phyloP scores from a whole-genome alignment of 2,797 vertebrate species.

The Kryptolebias ocellatus region DNA sequence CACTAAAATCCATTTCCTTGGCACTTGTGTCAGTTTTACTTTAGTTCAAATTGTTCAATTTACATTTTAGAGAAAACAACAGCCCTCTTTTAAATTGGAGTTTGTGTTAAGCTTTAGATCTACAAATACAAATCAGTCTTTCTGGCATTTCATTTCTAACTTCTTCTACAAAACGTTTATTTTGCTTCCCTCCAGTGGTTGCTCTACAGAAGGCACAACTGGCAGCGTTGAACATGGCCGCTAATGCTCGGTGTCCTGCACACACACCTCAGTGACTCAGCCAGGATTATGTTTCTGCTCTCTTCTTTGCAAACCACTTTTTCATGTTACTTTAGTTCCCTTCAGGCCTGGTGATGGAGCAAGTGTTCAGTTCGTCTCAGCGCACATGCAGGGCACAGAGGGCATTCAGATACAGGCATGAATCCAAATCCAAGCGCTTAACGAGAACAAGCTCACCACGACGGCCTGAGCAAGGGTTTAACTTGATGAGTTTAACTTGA shows the following conservation, averaged over 20 bases:
- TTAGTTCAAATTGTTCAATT: too few relatives aligned
- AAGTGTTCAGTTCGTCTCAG: too few relatives aligned
- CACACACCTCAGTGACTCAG: too few relatives aligned
- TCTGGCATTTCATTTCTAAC: neutral
- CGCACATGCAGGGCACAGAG: neutral
- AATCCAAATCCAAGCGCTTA: slow-evolving; percentile 3
- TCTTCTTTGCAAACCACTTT: too few relatives aligned
- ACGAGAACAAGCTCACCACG: neutral
- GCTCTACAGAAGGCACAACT: neutral
- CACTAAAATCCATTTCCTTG: too few relatives aligned
- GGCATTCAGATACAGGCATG: neutral
- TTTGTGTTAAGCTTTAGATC: neutral
- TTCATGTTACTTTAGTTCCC: too few relatives aligned
- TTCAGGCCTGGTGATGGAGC: too few relatives aligned
- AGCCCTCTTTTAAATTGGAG: too few relatives aligned
- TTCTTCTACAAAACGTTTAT: neutral
- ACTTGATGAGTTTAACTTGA: too few relatives aligned
- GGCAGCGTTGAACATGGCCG: neutral
- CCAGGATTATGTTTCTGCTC: too few relatives aligned
- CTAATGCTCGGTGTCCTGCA: neutral
- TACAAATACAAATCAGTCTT: neutral
- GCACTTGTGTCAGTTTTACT: too few relatives aligned
- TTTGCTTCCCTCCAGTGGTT: neutral
- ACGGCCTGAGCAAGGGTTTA: neutral
- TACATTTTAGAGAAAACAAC: too few relatives aligned